These are phyloP conservation scores for Platycheirus rosarum DNA, from an alignment of 2,888 invertebrate genomes.

Conservation along the genomic window DNA sequence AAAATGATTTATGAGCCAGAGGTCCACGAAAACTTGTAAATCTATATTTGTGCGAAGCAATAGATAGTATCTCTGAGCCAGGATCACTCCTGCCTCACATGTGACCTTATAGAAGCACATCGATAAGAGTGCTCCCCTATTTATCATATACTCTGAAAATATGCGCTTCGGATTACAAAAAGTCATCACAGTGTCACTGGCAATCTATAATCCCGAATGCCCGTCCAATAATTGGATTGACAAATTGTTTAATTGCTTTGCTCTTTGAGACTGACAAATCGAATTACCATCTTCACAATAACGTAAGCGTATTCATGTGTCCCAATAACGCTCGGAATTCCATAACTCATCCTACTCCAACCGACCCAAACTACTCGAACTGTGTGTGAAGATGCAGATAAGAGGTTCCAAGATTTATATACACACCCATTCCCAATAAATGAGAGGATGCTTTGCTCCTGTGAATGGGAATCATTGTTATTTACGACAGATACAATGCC, in stretches of 20 bases:
- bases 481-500: slow-evolving; percentile 33
- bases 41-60: not conserved
- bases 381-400: slow-evolving; percentile 42
- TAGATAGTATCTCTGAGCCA: slow-evolving; percentile 1
- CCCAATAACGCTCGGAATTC: slow-evolving; percentile 7
- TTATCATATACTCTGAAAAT: not conserved
- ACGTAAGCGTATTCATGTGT: slow-evolving; percentile 3
- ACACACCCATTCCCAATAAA: not conserved
- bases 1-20: not conserved
- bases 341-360: slow-evolving; percentile 28
- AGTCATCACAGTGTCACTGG: slow-evolving; percentile 9
- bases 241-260: slow-evolving; percentile 56
- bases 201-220: slow-evolving; percentile 23
- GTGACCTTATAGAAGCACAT: too few relatives aligned
- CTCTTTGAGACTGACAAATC: slow-evolving; percentile 18
- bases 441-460: slow-evolving; percentile 17
- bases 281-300: slow-evolving; percentile 17
- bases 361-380: not conserved
- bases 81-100: not conserved
- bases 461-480: slow-evolving; percentile 56
- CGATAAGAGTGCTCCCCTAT: not conserved
- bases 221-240: slow-evolving; percentile 44
- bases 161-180: slow-evolving; percentile 4
- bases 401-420: slow-evolving; percentile 17
- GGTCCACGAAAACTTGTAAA: not conserved